Percentiles rank a stretch among this genome's conserved stretches.
Conservation (phyloP, 2,888 invertebrate species). For the Dioctria rufipes region DNA sequence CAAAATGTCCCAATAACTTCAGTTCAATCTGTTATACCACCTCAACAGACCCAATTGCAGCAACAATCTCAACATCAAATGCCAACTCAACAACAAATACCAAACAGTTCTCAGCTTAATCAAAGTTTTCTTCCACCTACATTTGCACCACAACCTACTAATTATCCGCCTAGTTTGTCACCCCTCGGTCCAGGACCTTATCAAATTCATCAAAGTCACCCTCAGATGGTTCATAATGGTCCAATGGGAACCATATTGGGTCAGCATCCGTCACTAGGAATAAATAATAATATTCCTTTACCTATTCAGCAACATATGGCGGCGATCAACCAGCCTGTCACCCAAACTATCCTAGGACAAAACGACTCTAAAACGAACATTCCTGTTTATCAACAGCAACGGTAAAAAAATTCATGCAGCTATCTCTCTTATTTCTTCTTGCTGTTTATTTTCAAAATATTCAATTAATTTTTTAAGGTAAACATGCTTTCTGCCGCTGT, state of each 20-base stretch:
- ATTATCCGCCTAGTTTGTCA: slow-evolving; percentile 21
- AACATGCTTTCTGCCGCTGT: not conserved
- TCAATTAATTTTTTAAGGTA: not conserved
- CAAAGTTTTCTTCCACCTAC: slow-evolving; percentile 60
- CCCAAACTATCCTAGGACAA: slow-evolving; percentile 67
- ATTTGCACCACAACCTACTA: slow-evolving; percentile 37
- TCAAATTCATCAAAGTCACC: slow-evolving; percentile 48
- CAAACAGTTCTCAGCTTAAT: slow-evolving; percentile 39
- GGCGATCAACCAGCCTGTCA: slow-evolving; percentile 63
- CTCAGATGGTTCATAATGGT: slow-evolving; percentile 52
- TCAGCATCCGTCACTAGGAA: slow-evolving; percentile 1
- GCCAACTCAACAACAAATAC: slow-evolving; percentile 35
- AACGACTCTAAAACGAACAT: slow-evolving; percentile 70
- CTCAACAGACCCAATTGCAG: slow-evolving; percentile 59
- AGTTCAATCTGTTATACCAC: slow-evolving; percentile 39
- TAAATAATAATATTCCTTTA: slow-evolving; percentile 25
- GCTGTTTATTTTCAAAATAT: not conserved
- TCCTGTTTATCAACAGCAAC: slow-evolving; percentile 71
- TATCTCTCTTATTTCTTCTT: not conserved
- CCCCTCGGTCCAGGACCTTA: slow-evolving; percentile 30
- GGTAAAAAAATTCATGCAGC: slow-evolving; percentile 65
- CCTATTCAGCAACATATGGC: slow-evolving; percentile 55
- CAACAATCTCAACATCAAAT: slow-evolving; percentile 58
- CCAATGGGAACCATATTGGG: slow-evolving; percentile 13
- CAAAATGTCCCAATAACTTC: slow-evolving; percentile 47